Evolutionary conservation across 2,113 vertebrate genomes (phyloP), one percentile per base, ranked within the genome.

Genomic region (Suncus etruscus): DNA sequence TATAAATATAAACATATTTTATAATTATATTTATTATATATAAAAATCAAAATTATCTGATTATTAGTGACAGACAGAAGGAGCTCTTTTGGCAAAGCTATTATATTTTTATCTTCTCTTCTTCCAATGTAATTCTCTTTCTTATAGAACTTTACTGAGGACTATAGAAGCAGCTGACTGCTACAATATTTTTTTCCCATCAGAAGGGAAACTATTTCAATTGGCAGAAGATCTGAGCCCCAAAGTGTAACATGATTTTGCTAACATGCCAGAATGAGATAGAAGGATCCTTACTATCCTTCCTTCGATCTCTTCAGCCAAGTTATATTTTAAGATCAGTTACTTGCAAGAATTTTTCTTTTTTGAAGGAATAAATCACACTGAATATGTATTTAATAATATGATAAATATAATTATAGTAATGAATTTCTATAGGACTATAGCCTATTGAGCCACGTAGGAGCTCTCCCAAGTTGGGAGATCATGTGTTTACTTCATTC

Each of bases 231-330:
- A 63, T 32, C 32, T 68, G n/a, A 73, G 12, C 89, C 63, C 20
- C n/a, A 61, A 76, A 90, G 70, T 90, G 25, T 39, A 73, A 66
- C 32, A 81, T 84, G 27, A 58, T 80, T 94, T 93, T 84, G 51
- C 39, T 92, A 47, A 78, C 10, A 61, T 84, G n/a, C 63, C 68
- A 84, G 83, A 70, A 24, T 74, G n/a, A 83, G 29, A 32, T 48
- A 82, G 31, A 68, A 24, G 14, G 29, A 4, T 68, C 48, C 27
- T 89, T 14, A 54, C 11, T 48, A 27, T 29, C 45, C 58, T 73
- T 92, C 65, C 48, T n/a, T 78, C 70, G 54, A 86, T 39, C 27
- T 45, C 22, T 54, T 72, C 90, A 65, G 12, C 22, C 73, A 72
- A 80, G 12, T 73, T 85, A 10, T 87, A 27, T 84, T 89, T 84